Percentiles rank a stretch among this genome's conserved stretches.
Conservation (phyloP, 2,888 invertebrate genomes). For the Agonum fuliginosum region DNA sequence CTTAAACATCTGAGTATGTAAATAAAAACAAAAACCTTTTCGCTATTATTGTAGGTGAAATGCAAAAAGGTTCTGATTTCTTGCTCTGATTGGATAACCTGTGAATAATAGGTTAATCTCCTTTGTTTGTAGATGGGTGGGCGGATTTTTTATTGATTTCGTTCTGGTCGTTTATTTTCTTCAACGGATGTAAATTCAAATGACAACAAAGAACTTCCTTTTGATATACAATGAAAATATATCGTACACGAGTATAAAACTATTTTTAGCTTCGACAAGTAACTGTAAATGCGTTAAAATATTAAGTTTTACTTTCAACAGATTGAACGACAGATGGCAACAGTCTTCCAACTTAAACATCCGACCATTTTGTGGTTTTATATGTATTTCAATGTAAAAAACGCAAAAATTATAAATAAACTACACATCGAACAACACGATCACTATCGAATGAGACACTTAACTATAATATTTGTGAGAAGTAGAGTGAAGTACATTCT, state of each 20-base stretch:
- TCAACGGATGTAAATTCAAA: slow-evolving; percentile 40
- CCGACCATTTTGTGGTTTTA: slow-evolving; percentile 45
- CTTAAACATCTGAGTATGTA: too few relatives aligned
- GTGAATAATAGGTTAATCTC: slow-evolving; percentile 7
- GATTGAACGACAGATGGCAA: slow-evolving; percentile 31
- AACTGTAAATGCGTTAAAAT: slow-evolving; percentile 46
- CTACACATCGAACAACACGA: neutral
- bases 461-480: slow-evolving; percentile 7
- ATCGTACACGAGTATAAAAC: slow-evolving; percentile 41
- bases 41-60: too few relatives aligned
- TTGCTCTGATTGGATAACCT: too few relatives aligned
- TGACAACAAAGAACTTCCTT: slow-evolving; percentile 46
- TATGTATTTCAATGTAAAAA: slow-evolving; percentile 21
- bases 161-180: slow-evolving; percentile 25
- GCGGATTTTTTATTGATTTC: slow-evolving; percentile 41
- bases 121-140: slow-evolving; percentile 28
- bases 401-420: slow-evolving; percentile 4
- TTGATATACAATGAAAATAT: slow-evolving; percentile 49
- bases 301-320: slow-evolving; percentile 46
- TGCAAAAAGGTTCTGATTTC: too few relatives aligned
- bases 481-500: neutral
- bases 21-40: too few relatives aligned
- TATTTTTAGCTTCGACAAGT: slow-evolving; percentile 44
- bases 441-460: neutral
- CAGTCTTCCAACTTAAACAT: slow-evolving; percentile 49